Evolutionary conservation across 2,888 invertebrate genomes (phyloP).

Genomic region (Pyrrhosoma nymphula): DNA sequence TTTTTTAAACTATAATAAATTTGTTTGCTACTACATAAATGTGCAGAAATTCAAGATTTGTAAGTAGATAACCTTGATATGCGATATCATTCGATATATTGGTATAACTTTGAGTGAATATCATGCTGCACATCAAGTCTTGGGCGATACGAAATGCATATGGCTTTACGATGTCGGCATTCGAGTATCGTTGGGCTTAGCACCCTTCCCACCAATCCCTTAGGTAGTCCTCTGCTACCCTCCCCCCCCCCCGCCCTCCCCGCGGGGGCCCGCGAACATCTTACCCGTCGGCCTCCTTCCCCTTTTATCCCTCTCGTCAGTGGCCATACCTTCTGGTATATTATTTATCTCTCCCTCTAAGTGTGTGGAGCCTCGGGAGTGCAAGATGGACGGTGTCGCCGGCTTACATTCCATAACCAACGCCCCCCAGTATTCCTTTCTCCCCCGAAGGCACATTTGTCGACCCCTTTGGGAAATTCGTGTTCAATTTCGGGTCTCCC

Average conservation of each 20-base stretch:
- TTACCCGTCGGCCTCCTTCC: conserved; percentile 19
- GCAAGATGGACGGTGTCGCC: not conserved
- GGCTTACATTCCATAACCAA: not conserved
- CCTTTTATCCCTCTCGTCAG: conserved; percentile 42
- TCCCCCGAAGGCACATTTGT: not conserved
- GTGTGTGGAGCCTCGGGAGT: not conserved
- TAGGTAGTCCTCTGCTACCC: too few relatives aligned
- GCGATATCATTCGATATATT: too few relatives aligned
- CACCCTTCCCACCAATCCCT: too few relatives aligned
- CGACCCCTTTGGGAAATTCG: not conserved
- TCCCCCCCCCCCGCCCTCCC: not conserved
- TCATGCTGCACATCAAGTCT: too few relatives aligned
- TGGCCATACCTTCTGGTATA: conserved; percentile 33
- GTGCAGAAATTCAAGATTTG: too few relatives aligned
- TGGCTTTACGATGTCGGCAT: too few relatives aligned
- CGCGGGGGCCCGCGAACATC: not conserved
- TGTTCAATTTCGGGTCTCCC: not conserved
- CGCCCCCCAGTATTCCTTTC: not conserved
- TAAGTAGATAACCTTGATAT: too few relatives aligned
- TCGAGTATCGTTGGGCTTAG: too few relatives aligned
- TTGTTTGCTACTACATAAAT: too few relatives aligned
- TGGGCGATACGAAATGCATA: too few relatives aligned
- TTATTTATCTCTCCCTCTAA: conserved; percentile 5
- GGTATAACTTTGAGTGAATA: too few relatives aligned
- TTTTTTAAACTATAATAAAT: too few relatives aligned